A percentile compares a stretch with the other conserved stretches of the same genome.
Conservation (phyloP, 2,113 vertebrate species). For the Melanerpes formicivorus region DNA sequence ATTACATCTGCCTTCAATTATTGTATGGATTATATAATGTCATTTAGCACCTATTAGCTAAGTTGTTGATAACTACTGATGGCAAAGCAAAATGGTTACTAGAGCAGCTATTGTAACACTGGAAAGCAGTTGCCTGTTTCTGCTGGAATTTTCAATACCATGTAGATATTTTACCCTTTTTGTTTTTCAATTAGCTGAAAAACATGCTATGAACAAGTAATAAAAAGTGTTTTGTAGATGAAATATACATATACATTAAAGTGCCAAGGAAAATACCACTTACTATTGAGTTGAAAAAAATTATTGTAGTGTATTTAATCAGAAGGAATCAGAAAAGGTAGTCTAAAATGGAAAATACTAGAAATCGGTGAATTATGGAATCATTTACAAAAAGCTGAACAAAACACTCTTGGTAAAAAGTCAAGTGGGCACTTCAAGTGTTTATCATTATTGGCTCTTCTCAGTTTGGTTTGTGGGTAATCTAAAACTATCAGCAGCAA, state of each 20-base stretch:
- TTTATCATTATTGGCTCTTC: neutral
- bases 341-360: neutral
- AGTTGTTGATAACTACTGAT: neutral
- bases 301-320: neutral
- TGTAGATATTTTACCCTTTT: neutral
- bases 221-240: neutral
- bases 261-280: neutral
- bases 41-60: neutral
- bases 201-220: neutral
- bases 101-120: neutral
- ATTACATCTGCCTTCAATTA: neutral
- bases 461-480: neutral
- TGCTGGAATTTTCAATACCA: neutral
- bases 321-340: neutral
- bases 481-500: neutral
- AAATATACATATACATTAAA: neutral
- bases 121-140: neutral
- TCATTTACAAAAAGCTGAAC: neutral
- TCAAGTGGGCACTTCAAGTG: neutral
- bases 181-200: neutral
- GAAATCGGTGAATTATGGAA: neutral
- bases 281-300: neutral
- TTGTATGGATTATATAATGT: too few species aligned
- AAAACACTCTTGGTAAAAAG: neutral
- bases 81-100: neutral